Evolutionary conservation across 2,113 vertebrate genomes (phyloP), one percentile per base, ranked within the genome.

Genomic region (Delphinapterus leucas): DNA sequence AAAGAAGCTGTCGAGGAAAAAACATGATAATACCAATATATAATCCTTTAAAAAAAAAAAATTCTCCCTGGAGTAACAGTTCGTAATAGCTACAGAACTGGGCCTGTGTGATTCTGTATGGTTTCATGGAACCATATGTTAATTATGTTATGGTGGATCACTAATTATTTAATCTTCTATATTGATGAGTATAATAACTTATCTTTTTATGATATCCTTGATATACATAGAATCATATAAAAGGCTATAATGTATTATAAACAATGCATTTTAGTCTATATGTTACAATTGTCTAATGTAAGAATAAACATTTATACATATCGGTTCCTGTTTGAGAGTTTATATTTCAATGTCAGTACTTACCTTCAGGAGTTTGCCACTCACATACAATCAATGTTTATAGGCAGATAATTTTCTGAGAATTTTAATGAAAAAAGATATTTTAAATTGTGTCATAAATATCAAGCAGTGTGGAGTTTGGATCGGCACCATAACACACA

Each of bases 361-460:
- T 73, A 89, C 5, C 28, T 90, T 84, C 17, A 85, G n/a, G 47
- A 67, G 31, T 47, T 94, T 1, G 3, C 77, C 33, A 94, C 20
- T 93, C 25, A 86, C 2, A 65, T 65, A 13, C 12, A 91, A 44
- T 81, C 47, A 65, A 58, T 82, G 21, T n/a, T 5, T 3, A 86
- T 13, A 68, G 63, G 26, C 15, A 95, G 88, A 77, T 79, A 77
- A 89, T 41, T 93, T 87, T 53, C 14, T 85, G 73, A 81, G 61
- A 80, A 25, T 86, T 36, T 44, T 58, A 67, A 33, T 81, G 17
- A 92, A 93, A 97, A 96, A 96, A 85, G 1, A 0, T 1, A 61
- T 83, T 95, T 90, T 47, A 96, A 81, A 93, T 96, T 41, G 9
- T 23, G 44, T 44, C 53, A 60, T n/a, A 63, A 97, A 80, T 31